Evolutionary conservation across 2,797 vertebrate species (phyloP).

Genomic region (Silurus aristotelis): DNA sequence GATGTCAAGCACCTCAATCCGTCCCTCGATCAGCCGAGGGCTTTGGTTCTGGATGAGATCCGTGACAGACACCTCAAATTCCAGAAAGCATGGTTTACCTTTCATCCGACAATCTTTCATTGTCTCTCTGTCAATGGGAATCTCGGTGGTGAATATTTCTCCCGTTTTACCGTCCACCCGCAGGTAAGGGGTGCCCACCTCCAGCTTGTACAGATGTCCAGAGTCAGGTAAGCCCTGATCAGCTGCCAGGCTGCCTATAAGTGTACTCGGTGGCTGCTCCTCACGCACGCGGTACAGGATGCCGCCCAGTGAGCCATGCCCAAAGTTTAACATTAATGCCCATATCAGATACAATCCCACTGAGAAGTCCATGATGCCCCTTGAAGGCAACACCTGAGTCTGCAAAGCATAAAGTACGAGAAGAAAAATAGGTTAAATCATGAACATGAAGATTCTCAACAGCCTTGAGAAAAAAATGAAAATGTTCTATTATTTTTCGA

Average conservation of each 20-base stretch:
- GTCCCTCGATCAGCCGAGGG: conserved; percentile 92
- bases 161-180: conserved; percentile 96
- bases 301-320: conserved; percentile 64
- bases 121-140: conserved; percentile 92
- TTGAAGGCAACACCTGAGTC: conserved; percentile 65
- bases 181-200: conserved; percentile 91
- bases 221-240: conserved; percentile 94
- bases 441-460: conserved; percentile 35
- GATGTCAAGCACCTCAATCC: conserved; percentile 95
- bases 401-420: conserved; percentile 62
- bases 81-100: conserved; percentile 89
- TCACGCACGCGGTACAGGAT: conserved; percentile 90
- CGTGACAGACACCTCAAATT: conserved; percentile 97
- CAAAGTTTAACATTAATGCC: conserved; percentile 68
- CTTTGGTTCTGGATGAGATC: conserved; percentile 88
- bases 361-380: conserved; percentile 75
- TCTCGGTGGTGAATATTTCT: conserved; percentile 97
- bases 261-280: conserved; percentile 94
- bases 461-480: conserved; percentile 8
- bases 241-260: conserved; percentile 93
- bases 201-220: conserved; percentile 95
- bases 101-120: conserved; percentile 90
- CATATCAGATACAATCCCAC: conserved; percentile 68
- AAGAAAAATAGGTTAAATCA: conserved; percentile 37
- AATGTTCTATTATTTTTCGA: conserved; percentile 17